Conservation (phyloP, 2,888 invertebrate species). For the Cordilura impudica region DNA sequence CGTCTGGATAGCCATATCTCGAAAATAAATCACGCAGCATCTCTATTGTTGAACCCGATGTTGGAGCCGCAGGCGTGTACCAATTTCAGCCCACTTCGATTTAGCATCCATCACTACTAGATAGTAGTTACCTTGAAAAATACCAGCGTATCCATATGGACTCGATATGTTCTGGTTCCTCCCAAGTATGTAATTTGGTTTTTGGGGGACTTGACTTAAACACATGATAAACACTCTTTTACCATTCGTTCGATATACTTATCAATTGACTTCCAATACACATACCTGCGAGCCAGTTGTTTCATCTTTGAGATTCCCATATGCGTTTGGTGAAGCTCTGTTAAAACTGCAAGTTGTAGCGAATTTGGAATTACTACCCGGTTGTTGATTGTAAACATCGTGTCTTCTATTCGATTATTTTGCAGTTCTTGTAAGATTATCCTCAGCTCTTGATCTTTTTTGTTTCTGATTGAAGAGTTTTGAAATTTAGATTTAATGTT, state of each 20-base stretch:
- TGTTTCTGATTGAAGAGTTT: constrained; percentile 38
- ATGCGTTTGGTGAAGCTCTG: too few species aligned
- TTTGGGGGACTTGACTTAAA: too few species aligned
- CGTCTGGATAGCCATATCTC: constrained; percentile 6
- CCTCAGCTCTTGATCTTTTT: constrained; percentile 28
- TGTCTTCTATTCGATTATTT: constrained; percentile 33
- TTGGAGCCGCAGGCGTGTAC: constrained; percentile 27
- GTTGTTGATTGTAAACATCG: constrained; percentile 44
- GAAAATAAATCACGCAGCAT: constrained; percentile 44
- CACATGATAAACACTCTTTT: too few species aligned
- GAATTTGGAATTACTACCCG: constrained; percentile 56
- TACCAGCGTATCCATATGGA: too few species aligned
- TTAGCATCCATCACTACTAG: constrained; percentile 41
- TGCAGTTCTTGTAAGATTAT: constrained; percentile 19
- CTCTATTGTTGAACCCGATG: constrained; percentile 48
- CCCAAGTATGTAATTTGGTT: too few species aligned
- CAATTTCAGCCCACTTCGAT: constrained; percentile 53
- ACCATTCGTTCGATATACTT: too few species aligned
- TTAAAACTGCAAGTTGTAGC: constrained; percentile 52
- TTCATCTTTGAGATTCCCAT: too few species aligned
- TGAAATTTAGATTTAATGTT: constrained; percentile 37
- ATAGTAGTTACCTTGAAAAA: too few species aligned
- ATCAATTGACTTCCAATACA: constrained; percentile 69
- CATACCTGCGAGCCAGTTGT: constrained; percentile 65
- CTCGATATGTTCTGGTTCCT: too few species aligned